Conservation (phyloP, 1,140 invertebrate genomes). For the Eumaeus atala region DNA sequence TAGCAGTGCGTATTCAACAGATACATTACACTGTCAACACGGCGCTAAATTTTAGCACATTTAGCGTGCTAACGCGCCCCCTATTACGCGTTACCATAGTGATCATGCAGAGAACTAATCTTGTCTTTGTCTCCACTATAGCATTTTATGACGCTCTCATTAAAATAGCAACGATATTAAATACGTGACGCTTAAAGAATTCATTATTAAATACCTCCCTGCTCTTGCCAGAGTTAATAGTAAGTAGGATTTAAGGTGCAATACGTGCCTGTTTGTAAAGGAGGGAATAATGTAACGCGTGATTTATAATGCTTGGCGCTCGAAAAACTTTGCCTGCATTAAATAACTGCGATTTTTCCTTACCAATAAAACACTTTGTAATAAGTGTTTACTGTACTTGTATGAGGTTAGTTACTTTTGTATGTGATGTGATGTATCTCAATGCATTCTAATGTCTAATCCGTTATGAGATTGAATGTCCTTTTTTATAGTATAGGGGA, state of each 20-base stretch:
- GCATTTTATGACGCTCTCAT: slow-evolving; percentile 18
- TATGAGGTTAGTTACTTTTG: too few species aligned
- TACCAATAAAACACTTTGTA: slow-evolving; percentile 1
- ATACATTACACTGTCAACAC: too few species aligned
- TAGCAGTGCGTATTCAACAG: too few species aligned
- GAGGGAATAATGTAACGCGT: slow-evolving; percentile 14
- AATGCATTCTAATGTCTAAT: too few species aligned
- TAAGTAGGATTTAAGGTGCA: slow-evolving; percentile 18
- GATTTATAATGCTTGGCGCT: slow-evolving; percentile 13
- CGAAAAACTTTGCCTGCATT: slow-evolving; percentile 6
- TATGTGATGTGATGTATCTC: too few species aligned
- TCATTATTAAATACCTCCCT: slow-evolving; percentile 20
- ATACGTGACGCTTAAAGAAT: slow-evolving; percentile 19
- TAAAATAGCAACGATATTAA: slow-evolving; percentile 18
- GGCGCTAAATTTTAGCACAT: too few species aligned
- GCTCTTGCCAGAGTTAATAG: slow-evolving; percentile 16
- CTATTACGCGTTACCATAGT: neutral
- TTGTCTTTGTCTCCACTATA: slow-evolving; percentile 13
- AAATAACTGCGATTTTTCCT: slow-evolving; percentile 9
- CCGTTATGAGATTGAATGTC: too few species aligned
- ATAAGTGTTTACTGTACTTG: too few species aligned
- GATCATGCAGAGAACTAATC: slow-evolving; percentile 1
- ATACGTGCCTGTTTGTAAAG: slow-evolving; percentile 17
- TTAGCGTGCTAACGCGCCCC: neutral
- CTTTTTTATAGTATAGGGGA: too few species aligned